Base-by-base conservation (phyloP, 2,888 invertebrate species). In the Diarsia rubi region DNA sequence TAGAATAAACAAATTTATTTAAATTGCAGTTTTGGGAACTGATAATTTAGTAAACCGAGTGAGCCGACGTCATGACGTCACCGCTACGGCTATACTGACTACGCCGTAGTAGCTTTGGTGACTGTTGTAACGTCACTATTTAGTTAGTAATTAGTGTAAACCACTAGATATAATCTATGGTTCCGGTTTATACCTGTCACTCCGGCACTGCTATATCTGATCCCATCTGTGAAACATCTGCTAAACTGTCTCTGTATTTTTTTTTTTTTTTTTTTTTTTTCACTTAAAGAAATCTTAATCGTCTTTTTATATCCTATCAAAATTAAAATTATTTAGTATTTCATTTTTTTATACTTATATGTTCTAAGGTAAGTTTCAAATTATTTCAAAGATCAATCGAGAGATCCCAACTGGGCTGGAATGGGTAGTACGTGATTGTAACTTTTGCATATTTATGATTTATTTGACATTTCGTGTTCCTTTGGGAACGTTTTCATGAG, bases 361-460 rank as follows among this genome's bases (percentile, higher is more conserved):
- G n/a, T n/a, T n/a, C n/a, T n/a, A n/a, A n/a, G 8, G 27, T 19
- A 2, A 8, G 0, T 57, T 59, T 59, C 24, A 16, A 24, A 24
- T 14, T 24, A 24, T 5, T 14, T n/a, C 16, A 12, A 27, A 27
- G 31, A 19, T 19, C 19, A 1, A 27, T 11, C 19, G 19, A 19
- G 9, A 8, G 11, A 59, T 59, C 9, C 0, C 19, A 27, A 31
- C 31, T 57, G 27, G 27, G 3, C 9, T 31, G 8, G 8, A 57
- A 57, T 16, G 8, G 24, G 8, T 8, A 8, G 14, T 16, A n/a
- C 42, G 42, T n/a, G 47, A 47, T n/a, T 42, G 19, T 37, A 37
- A 5, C 21, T 73, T 14, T 16, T 73, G 9, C 73, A n/a, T 73
- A 72, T 72, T 72, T 54, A 71, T 45, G 31, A 57, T 72, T 44